Conservation (phyloP, 2,113 vertebrate genomes). For the Pipra filicauda region DNA sequence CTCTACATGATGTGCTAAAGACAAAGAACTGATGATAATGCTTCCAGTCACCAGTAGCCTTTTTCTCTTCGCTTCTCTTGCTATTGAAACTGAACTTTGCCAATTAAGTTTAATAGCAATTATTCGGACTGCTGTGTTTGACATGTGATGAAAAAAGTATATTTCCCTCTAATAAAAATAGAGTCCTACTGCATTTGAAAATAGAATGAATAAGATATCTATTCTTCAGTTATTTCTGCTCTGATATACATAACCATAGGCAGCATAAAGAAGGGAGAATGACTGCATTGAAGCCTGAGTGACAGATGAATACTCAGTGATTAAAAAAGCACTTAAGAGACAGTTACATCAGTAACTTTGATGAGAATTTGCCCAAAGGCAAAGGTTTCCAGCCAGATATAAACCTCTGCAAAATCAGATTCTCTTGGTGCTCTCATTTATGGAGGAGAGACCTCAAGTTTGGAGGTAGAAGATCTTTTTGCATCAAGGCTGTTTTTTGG, state of each 20-base stretch:
- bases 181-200: constrained; percentile 56
- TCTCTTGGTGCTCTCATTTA: not conserved
- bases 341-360: constrained; percentile 34
- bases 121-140: not conserved
- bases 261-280: constrained; percentile 59
- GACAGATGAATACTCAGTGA: constrained; percentile 56
- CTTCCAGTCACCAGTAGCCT: not conserved
- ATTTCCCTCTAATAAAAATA: constrained; percentile 63
- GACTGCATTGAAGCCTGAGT: constrained; percentile 64
- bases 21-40: not conserved
- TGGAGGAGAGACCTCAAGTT: not conserved
- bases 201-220: constrained; percentile 66
- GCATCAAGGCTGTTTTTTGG: not conserved
- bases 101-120: constrained; percentile 18
- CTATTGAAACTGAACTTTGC: constrained; percentile 16
- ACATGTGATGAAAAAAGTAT: constrained; percentile 13
- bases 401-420: not conserved
- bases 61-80: not conserved
- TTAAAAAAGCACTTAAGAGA: constrained; percentile 51
- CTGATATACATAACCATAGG: constrained; percentile 68
- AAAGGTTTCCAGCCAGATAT: constrained; percentile 35
- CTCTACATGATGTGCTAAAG: not conserved
- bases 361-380: constrained; percentile 23
- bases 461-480: not conserved
- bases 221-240: constrained; percentile 68